These are phyloP conservation scores for Ophioninae sp. DNA, from an alignment of 2,888 invertebrate genomes.

Conservation along the genomic window DNA sequence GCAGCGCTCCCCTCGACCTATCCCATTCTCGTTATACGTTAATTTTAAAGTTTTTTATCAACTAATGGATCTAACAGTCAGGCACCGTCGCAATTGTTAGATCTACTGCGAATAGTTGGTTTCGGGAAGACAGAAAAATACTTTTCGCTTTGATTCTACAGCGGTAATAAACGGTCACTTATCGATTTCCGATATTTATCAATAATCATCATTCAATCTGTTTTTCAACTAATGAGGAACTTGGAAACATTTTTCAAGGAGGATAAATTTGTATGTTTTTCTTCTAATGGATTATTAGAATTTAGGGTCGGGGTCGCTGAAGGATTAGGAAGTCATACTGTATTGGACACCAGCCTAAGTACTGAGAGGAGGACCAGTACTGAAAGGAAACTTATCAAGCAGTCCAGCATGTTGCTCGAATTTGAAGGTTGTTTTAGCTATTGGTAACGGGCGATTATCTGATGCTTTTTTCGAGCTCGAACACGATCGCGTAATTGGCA, in stretches of 20 bases:
- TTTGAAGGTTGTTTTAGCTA: neutral
- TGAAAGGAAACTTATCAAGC: neutral
- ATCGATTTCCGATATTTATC: neutral
- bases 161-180: too few relatives aligned
- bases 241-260: neutral
- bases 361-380: neutral
- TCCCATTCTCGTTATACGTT: neutral
- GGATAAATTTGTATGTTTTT: neutral
- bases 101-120: neutral
- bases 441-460: neutral
- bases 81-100: neutral
- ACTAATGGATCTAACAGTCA: neutral
- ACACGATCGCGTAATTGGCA: neutral
- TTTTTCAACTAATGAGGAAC: neutral
- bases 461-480: neutral
- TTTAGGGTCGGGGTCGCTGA: neutral
- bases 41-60: neutral
- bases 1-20: neutral
- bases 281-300: neutral
- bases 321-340: neutral
- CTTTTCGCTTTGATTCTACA: neutral
- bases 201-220: neutral
- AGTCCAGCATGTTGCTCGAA: neutral
- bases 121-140: neutral
- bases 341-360: too few relatives aligned